Evolutionary conservation across 2,797 vertebrate species (phyloP), one percentile per base, ranked within the genome.

Genomic region (Platalea minor): DNA sequence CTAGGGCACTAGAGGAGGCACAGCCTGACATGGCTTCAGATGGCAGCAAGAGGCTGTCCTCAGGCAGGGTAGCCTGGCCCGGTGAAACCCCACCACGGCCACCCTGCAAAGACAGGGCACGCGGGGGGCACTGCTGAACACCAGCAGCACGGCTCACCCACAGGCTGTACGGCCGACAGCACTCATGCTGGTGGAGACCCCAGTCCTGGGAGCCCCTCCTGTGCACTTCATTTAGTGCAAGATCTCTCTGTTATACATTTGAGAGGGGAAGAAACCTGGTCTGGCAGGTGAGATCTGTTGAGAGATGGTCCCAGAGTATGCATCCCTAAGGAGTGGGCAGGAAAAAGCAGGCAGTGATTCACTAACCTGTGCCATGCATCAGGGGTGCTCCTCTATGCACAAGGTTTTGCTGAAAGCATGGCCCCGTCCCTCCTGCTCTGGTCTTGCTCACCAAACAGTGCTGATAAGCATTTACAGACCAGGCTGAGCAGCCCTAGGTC

Each of bases 81-180:
- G 2, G 1, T 56, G 35, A 35, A 65, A 54, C 56, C 21, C 31
- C 63, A 46, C 65, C 68, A 41, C 0, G 3, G 39, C 61, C 61
- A 46, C 25, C 18, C n/a, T 70, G 57, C 33, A 82, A 20, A 79
- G 46, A 10, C 21, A 59, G 51, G 37, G 9, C 37, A 39, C 1
- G 0, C 1, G 4, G 31, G 23, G 2, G 7, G 29, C 56, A 64
- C 50, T 0, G 1, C 35, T 41, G 35, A 29, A 33, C 31, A 50
- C 17, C n/a, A n/a, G 29, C 6, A 35, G 48, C 26, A 29, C 2
- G 5, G n/a, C 65, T 76, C 9, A 5, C 24, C 21, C 12, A 3
- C 24, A 41, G 24, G 18, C n/a, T 64, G 4, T 57, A 17, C 1
- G 4, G 54, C 31, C 35, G 54, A 2, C 15, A 43, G 28, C 28